Evolutionary conservation across 2,113 vertebrate genomes (phyloP), one percentile per base, ranked within the genome.

Genomic region (Spea bombifrons): DNA sequence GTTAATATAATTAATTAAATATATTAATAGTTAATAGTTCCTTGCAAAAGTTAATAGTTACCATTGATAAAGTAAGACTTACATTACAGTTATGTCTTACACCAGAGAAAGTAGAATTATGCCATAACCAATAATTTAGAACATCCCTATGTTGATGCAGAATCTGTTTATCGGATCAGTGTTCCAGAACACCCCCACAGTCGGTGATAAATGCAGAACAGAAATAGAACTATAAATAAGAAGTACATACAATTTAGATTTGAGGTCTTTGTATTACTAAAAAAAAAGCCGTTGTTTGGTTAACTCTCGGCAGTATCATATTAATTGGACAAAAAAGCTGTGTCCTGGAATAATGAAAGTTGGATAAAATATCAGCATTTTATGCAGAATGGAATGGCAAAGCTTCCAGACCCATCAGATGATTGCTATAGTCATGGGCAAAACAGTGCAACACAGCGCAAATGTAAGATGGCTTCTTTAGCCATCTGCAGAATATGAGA

Each of bases 401-500:
- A 81, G 67, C 75, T 84, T 88, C 85, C 75, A 47, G 9, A 71
- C 84, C 80, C 84, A 85, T 8, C 3, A 53, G 76, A 74, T 66
- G 0, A 78, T 0, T 69, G 67, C 80, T 3, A 82, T 83, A 59
- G 73, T 85, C 84, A 81, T 79, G 89, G 91, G 85, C 85, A 76
- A 49, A 46, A 84, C 73, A 86, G 85, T 83, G 84, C 87, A 83
- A 66, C 81, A 52, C 83, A 73, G 79, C 61, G 85, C 59, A 74
- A 86, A 86, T 81, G 48, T 89, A 89, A 89, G 88, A 88, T 91
- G 91, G 90, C 91, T 78, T 79, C 88, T 83, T 75, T 84, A 84
- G 86, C 92, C 92, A 93, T 93, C 91, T 92, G 92, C 88, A 91
- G 89, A 89, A 91, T 91, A 91, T 92, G 90, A 92, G 88, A 89